phyloP scores from a whole-genome alignment of 2,113 vertebrate species.

The Neotoma lepida region DNA sequence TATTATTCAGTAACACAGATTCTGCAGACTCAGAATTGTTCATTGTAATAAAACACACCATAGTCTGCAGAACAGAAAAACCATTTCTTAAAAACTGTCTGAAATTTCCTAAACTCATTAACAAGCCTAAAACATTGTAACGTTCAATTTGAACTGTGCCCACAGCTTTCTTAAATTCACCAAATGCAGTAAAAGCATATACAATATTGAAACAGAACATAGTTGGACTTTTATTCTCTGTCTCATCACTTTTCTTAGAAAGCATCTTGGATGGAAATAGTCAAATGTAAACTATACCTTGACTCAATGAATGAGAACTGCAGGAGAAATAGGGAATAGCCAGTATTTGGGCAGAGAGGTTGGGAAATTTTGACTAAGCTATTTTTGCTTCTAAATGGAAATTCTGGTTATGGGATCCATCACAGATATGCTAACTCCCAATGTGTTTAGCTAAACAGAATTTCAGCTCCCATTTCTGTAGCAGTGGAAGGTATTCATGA shows the following conservation, averaged over 20 bases:
- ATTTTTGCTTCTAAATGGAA: slow-evolving; percentile 59
- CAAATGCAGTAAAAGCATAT: slow-evolving; percentile 42
- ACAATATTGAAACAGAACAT: slow-evolving; percentile 61
- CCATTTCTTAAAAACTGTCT: slow-evolving; percentile 45
- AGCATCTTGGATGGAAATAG: slow-evolving; percentile 8
- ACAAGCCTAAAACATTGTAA: slow-evolving; percentile 61
- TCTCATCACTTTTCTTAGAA: slow-evolving; percentile 56
- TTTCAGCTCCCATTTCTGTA: slow-evolving; percentile 27
- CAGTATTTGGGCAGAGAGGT: slow-evolving; percentile 34
- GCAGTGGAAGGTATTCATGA: slow-evolving; percentile 36
- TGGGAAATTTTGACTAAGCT: slow-evolving; percentile 56
- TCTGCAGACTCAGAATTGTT: slow-evolving; percentile 69
- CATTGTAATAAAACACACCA: slow-evolving; percentile 36
- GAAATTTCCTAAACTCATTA: slow-evolving; percentile 68
- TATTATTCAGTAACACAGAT: slow-evolving; percentile 73
- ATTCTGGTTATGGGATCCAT: slow-evolving; percentile 59
- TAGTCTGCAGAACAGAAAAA: slow-evolving; percentile 43
- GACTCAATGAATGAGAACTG: slow-evolving; percentile 15
- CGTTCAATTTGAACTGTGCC: slow-evolving; percentile 57
- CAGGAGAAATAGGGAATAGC: slow-evolving; percentile 17
- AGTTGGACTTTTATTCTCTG: slow-evolving; percentile 43
- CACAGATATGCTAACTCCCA: slow-evolving; percentile 54
- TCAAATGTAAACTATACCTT: slow-evolving; percentile 5
- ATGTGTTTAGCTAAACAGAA: slow-evolving; percentile 60
- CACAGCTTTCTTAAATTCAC: slow-evolving; percentile 55